These are phyloP conservation scores for Parauchenoglanis ngamensis DNA, from an alignment of 2,797 vertebrate species.

Conservation along the genomic window DNA sequence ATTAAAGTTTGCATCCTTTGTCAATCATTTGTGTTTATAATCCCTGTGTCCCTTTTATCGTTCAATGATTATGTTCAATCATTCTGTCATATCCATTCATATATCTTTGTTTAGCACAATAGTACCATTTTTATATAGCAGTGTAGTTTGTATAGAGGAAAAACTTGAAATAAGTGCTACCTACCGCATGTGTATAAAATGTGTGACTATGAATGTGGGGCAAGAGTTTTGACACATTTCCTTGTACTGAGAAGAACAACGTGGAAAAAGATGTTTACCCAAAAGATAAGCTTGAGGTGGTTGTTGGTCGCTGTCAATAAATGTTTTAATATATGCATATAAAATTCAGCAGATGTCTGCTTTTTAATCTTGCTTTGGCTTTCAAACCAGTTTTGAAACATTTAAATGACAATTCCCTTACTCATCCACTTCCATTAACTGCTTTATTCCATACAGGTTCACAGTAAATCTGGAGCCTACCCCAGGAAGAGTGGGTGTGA, in stretches of 20 bases:
- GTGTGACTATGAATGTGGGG: not conserved
- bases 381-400: not conserved
- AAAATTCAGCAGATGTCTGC: not conserved
- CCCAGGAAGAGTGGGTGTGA: not conserved
- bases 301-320: not conserved
- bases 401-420: not conserved
- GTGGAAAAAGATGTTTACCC: not conserved
- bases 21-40: slow-evolving; percentile 10
- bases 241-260: not conserved
- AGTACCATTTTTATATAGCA: not conserved
- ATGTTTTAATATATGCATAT: not conserved
- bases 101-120: not conserved
- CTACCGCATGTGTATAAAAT: not conserved
- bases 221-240: not conserved
- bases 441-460: not conserved
- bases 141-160: not conserved
- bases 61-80: slow-evolving; percentile 11
- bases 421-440: not conserved
- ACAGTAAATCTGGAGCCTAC: not conserved
- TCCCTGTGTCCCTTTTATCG: not conserved
- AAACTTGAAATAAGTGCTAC: not conserved
- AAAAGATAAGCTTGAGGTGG: not conserved
- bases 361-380: not conserved
- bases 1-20: slow-evolving; percentile 40
- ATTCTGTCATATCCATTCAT: slow-evolving; percentile 12